Evolutionary conservation across 30 jellyfish, hydroid and myxozoan species (phyloP).

Genomic region (Catostylus mosaicus): DNA sequence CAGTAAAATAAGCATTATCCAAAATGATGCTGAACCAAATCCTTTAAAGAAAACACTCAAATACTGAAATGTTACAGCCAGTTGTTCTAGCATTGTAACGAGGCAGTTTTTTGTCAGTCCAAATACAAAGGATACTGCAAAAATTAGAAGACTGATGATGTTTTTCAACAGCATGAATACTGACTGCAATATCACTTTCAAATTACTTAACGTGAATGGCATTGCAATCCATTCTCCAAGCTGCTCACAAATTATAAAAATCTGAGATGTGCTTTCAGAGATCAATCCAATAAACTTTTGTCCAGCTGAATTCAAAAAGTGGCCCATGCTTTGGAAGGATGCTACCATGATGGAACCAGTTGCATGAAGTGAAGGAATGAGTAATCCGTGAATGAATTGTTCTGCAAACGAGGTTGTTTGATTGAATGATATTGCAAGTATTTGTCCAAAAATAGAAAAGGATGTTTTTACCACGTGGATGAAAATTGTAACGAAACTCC

Average conservation of each 20-base stretch:
- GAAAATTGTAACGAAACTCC: neutral
- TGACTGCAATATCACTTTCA: conserved; percentile 5
- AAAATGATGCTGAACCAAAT: neutral
- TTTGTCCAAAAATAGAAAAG: neutral
- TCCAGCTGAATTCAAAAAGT: neutral
- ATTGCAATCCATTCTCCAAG: conserved; percentile 31
- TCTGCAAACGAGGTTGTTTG: neutral
- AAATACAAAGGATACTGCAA: neutral
- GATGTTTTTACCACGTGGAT: neutral
- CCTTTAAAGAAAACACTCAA: neutral
- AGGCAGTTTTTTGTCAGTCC: neutral
- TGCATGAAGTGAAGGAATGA: neutral
- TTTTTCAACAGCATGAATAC: neutral
- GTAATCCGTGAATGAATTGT: neutral
- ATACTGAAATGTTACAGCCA: neutral
- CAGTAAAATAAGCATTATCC: neutral
- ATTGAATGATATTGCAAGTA: neutral
- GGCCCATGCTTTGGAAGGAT: neutral
- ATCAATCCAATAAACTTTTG: neutral
- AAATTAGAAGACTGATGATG: neutral
- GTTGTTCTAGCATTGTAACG: neutral
- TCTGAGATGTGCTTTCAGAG: neutral
- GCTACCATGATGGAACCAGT: neutral
- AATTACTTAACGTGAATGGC: conserved; percentile 50
- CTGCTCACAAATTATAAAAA: neutral